Percentiles rank a stretch among this genome's conserved stretches.
phyloP scores from a whole-genome alignment of 2,888 invertebrate genomes.

The Oxystoma pomonae region DNA sequence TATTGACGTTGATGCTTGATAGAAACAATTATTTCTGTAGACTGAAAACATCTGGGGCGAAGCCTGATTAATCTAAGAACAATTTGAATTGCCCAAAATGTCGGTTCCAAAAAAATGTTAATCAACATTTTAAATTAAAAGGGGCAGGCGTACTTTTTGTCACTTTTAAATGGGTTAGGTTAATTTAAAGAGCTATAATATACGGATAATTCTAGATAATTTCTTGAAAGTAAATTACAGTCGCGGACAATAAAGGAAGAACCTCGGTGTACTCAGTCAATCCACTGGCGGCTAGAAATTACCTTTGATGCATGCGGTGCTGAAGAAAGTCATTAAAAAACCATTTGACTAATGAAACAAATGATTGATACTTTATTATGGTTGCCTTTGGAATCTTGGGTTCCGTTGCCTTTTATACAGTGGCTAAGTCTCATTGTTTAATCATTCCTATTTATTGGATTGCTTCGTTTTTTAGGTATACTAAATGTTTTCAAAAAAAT shows the following conservation, averaged over 20 bases:
- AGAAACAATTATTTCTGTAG: too few species aligned
- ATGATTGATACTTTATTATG: constrained; percentile 44
- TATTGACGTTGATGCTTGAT: too few species aligned
- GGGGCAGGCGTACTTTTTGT: neutral
- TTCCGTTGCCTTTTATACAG: constrained; percentile 34
- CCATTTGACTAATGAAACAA: constrained; percentile 45
- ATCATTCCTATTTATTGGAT: neutral
- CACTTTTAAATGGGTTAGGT: neutral
- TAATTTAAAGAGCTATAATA: constrained; percentile 2
- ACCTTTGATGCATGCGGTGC: constrained; percentile 29
- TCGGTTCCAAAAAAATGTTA: neutral
- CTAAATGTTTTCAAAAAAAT: too few species aligned
- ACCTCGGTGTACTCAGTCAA: constrained; percentile 5
- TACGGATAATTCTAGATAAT: constrained; percentile 3
- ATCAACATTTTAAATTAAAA: neutral
- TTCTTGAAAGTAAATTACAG: constrained; percentile 1
- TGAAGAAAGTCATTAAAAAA: constrained; percentile 43
- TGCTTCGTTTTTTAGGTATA: too few species aligned
- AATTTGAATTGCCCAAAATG: too few species aligned
- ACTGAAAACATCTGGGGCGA: too few species aligned
- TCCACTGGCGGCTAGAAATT: constrained; percentile 16
- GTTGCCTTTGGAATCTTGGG: constrained; percentile 8
- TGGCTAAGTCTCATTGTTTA: constrained; percentile 16
- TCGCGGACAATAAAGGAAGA: neutral
- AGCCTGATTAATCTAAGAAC: too few species aligned